phyloP scores from a whole-genome alignment of 1,140 invertebrate species.

The Bombus ignitus region DNA sequence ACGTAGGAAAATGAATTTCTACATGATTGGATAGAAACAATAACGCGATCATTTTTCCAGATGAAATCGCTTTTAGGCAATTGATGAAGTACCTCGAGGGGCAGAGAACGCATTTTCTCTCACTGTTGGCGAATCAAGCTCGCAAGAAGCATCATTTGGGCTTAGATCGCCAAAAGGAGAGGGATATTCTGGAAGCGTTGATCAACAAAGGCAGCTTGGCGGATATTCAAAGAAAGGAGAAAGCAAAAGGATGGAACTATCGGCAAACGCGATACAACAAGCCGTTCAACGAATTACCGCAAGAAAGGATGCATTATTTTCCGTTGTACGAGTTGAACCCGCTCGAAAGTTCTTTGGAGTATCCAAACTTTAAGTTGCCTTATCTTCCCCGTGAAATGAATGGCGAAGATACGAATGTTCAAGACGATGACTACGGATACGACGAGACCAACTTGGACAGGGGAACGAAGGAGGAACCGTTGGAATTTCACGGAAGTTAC shows the following conservation, averaged over 20 bases:
- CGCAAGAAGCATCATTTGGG: constrained; percentile 67
- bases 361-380: not conserved
- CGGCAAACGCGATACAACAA: constrained; percentile 15
- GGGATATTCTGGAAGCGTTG: constrained; percentile 61
- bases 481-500: constrained; percentile 57
- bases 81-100: constrained; percentile 69
- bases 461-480: constrained; percentile 50
- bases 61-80: constrained; percentile 69
- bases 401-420: not conserved
- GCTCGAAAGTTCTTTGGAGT: not conserved
- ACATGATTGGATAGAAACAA: not conserved
- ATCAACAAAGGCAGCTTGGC: constrained; percentile 60
- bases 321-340: constrained; percentile 1
- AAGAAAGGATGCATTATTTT: not conserved
- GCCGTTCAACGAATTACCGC: constrained; percentile 16
- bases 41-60: constrained; percentile 46
- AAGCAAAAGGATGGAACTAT: constrained; percentile 45
- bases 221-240: constrained; percentile 61
- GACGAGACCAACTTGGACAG: not conserved
- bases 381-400: constrained; percentile 1
- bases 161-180: constrained; percentile 58
- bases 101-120: constrained; percentile 47
- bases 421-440: not conserved
- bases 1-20: not conserved
- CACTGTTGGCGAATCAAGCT: constrained; percentile 28